Base-by-base conservation (phyloP, 1,140 invertebrate genomes). In the Drosophila bocqueti region DNA sequence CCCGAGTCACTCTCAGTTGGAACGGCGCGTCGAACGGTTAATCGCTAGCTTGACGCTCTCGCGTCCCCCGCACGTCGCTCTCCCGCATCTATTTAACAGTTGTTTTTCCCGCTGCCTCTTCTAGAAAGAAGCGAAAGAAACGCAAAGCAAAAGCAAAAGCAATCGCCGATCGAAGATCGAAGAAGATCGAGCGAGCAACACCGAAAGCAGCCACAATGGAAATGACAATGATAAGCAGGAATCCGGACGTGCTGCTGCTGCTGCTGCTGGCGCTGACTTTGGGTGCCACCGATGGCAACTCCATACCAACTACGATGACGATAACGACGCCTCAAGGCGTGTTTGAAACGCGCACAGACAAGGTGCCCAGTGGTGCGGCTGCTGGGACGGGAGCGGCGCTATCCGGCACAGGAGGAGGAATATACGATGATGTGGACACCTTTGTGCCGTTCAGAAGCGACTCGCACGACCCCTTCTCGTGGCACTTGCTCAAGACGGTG, bases 381-480 rank as follows among this genome's bases (percentile, higher is more conserved):
- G 24, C 58, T 18, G 67, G 40, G 43, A 43, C 52, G 31, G 59
- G 50, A 31, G 21, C 21, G 10, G 8, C 38, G 2, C 21, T 61
- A 46, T 47, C 54, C 4, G 34, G 58, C 11, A 13, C 49, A 26
- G 66, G n/a, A 60, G 69, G 62, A n/a, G 63, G 21, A 34, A 8
- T 45, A 26, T 93, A 90, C 40, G 91, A 86, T 58, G 93, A 94
- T 47, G 82, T 93, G 21, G 94, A 95, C 46, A 94, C 94, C 40
- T 95, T 95, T 73, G 92, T 94, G 38, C 95, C 94, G 7, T 94
- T 94, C 71, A 91, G 93, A n/a, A 93, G 93, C 42, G 93, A 94
- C 55, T 89, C 92, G 4, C 95, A 94, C 45, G 94, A 94, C 76
- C 81, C 89, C 10, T 96, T 96, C 74, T 95, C 95, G 40, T 95